Evolutionary conservation across 1,140 invertebrate genomes (phyloP).

Genomic region (Leptopilina boulardi): DNA sequence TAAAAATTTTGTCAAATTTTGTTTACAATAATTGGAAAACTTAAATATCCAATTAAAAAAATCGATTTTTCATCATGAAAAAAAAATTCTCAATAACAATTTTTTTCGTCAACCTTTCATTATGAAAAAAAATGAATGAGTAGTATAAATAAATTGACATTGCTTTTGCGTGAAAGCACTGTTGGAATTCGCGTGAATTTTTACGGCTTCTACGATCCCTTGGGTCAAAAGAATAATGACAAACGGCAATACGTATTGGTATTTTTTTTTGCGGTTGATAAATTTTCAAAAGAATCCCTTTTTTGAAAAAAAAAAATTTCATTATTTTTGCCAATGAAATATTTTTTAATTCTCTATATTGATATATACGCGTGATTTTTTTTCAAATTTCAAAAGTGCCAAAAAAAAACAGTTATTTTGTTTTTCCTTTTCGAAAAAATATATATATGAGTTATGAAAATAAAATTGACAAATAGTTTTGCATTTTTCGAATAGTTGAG

Average conservation of each 20-base stretch:
- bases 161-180: background rate
- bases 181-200: background rate
- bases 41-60: too few relatives aligned
- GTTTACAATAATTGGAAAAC: too few relatives aligned
- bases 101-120: background rate
- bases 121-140: background rate
- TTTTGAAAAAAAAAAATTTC: background rate
- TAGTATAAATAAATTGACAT: slow-evolving; percentile 20
- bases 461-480: background rate
- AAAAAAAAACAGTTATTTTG: too few relatives aligned
- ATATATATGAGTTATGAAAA: too few relatives aligned
- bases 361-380: too few relatives aligned
- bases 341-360: background rate
- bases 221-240: slow-evolving; percentile 1
- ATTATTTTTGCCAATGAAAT: background rate
- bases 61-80: background rate
- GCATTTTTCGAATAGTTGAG: background rate
- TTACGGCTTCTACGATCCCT: background rate
- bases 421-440: too few relatives aligned
- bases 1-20: too few relatives aligned
- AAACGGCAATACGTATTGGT: background rate
- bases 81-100: background rate
- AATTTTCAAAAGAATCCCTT: background rate
- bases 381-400: too few relatives aligned
- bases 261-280: background rate